Evolutionary conservation across 2,797 vertebrate species (phyloP).

Genomic region (Urophycis tenuis): DNA sequence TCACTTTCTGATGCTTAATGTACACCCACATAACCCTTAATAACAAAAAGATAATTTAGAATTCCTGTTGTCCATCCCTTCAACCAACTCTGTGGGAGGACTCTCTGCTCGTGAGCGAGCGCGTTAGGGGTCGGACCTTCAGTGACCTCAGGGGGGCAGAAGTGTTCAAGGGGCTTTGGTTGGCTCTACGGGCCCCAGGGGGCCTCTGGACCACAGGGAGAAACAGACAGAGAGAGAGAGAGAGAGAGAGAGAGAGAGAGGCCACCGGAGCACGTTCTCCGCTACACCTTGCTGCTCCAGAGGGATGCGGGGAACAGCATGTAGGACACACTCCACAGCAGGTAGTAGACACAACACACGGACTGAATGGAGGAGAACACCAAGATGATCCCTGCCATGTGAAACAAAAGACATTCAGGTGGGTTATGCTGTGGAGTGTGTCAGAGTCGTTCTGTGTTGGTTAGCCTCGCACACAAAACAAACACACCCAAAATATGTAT

Average conservation of each 20-base stretch:
- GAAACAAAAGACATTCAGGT: neutral
- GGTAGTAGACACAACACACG: slow-evolving; percentile 80
- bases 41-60: neutral
- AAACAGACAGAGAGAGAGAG: no score
- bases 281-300: slow-evolving; percentile 79
- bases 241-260: neutral
- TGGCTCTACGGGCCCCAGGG: neutral
- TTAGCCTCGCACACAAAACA: neutral
- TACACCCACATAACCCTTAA: neutral
- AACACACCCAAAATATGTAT: neutral
- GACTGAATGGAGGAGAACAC: slow-evolving; percentile 76
- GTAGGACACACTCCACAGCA: slow-evolving; percentile 88
- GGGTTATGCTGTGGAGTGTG: neutral
- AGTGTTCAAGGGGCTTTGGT: slow-evolving; percentile 19
- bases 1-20: neutral
- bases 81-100: neutral
- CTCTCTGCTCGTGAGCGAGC: neutral
- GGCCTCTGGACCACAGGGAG: neutral
- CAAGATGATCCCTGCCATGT: slow-evolving; percentile 70
- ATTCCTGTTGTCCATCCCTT: neutral
- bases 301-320: slow-evolving; percentile 83
- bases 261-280: neutral
- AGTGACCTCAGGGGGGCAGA: slow-evolving; percentile 32
- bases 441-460: neutral
- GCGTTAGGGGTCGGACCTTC: slow-evolving; percentile 34